These are phyloP conservation scores for Drosophila auraria DNA, from an alignment of 1,140 invertebrate genomes.

Conservation along the genomic window DNA sequence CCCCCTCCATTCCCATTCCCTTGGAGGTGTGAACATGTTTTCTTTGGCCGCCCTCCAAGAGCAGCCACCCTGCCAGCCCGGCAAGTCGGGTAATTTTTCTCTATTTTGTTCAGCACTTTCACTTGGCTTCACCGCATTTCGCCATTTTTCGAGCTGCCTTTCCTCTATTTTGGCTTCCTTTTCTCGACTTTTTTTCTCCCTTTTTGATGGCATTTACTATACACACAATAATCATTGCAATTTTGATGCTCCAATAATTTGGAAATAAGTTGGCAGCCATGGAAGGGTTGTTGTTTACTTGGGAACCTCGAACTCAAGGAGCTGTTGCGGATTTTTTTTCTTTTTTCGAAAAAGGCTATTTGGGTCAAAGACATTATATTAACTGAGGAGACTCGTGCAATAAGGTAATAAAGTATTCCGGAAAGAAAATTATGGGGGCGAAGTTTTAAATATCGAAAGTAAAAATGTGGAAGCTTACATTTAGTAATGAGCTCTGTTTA, in stretches of 20 bases:
- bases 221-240: constrained; percentile 82
- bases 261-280: constrained; percentile 63
- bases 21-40: constrained; percentile 75
- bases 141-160: constrained; percentile 28
- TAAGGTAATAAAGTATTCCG: background rate
- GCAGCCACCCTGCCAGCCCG: background rate
- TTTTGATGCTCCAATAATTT: constrained; percentile 84
- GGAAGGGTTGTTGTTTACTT: constrained; percentile 64
- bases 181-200: constrained; percentile 6
- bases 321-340: background rate
- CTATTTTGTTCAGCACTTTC: constrained; percentile 75
- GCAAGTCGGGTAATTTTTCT: constrained; percentile 70
- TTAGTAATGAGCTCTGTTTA: too few species aligned
- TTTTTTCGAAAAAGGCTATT: constrained; percentile 3
- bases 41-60: constrained; percentile 29
- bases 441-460: background rate
- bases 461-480: too few species aligned
- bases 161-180: constrained; percentile 16
- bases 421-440: background rate
- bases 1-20: constrained; percentile 6
- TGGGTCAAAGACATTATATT: constrained; percentile 49
- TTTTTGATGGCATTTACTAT: constrained; percentile 29
- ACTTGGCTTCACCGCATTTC: constrained; percentile 62
- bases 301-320: constrained; percentile 28
- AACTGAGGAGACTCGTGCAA: background rate